Base-by-base conservation (phyloP, 2,888 invertebrate genomes). In the Synanthedon andrenaeformis region DNA sequence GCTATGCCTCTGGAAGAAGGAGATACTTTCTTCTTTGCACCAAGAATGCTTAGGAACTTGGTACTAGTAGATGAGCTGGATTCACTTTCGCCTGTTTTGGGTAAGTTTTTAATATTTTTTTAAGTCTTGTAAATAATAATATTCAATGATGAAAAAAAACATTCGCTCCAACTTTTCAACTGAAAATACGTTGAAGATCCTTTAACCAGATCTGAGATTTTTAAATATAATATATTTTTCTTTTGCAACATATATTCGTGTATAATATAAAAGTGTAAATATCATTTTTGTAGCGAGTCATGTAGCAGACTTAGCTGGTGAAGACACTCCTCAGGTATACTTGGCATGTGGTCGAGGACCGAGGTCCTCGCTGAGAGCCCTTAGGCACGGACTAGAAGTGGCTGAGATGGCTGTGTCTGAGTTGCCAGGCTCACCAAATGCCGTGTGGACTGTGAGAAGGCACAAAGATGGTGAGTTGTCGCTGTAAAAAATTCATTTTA, bases 371-470 rank as follows among this genome's bases (percentile, higher is more conserved):
- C 78, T 99, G 50, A 89, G 97, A 69, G 97, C 99, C 0, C 84
- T 99, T 10, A 90, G 99, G 23, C 99, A 99, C 80, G 99, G 99
- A 65, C 89, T 99, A 52, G 99, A 99, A 89, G 98, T 99, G 1
- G 96, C 98, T 0, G 99, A 99, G 86, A 99, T 99, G 99, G 99
- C 99, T 56, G 98, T 99, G 3, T 98, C 98, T 23, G 99, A 99
- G 82, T 88, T 99, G 63, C 99, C 99, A n/a, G 99, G 99, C 72
- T 99, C 97, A 73, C 99, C 99, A 2, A 99, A 98, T 88, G 99
- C 99, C 67, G 99, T 99, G 2, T 99, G 99, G 99, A 99, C 99
- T 41, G 99, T 99, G 17, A 96, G 97, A 75, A 91, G 95, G 69
- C 92, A 97, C 77, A 92, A 95, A 74, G 99, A 99, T 89, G 99